Evolutionary conservation across 1,140 invertebrate species (phyloP), one percentile per base, ranked within the genome.

Genomic region (Drosophila varians): DNA sequence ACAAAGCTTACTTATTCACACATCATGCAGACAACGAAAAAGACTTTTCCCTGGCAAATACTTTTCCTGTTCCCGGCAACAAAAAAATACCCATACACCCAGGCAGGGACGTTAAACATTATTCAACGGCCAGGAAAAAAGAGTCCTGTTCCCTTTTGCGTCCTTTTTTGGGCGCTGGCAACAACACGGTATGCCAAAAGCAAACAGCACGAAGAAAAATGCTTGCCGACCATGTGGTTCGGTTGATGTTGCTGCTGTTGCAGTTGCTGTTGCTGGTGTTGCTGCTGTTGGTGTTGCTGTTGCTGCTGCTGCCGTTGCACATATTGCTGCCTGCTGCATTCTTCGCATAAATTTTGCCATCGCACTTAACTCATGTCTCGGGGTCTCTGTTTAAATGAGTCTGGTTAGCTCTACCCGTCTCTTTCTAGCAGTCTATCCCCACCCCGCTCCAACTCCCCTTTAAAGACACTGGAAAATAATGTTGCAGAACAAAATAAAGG

Each of bases 301-400:
- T 51, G 49, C 38, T 45, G 66, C 56, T 68, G 57, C 57, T 60
- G 73, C 58, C 12, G 62, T 45, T 84, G 79, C 74, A 88, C 82
- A 86, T 79, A 86, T 86, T 82, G 77, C 69, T 69, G 77, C 69
- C 69, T 69, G 77, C 69, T 83, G 83, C 83, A 88, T 79, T 88
- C 78, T 83, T 83, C 84, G 84, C 84, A 88, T 88, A 88, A 88
- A 89, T 89, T 89, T 89, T 64, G 42, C 82, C 73, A 79, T 73
- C 66, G 73, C 84, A 84, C 84, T 89, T 84, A 84, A 80, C 75
- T 89, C 84, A 77, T 79, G 78, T 89, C 69, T 72, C 78, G 70
- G 48, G 61, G 52, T 77, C 73, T 66, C 55, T 74, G 68, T 83
- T 86, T 86, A 79, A 79, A 84, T 86, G 76, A 86, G 75, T 84